Evolutionary conservation across 2,888 invertebrate species (phyloP).

Genomic region (Osmoderma eremita): DNA sequence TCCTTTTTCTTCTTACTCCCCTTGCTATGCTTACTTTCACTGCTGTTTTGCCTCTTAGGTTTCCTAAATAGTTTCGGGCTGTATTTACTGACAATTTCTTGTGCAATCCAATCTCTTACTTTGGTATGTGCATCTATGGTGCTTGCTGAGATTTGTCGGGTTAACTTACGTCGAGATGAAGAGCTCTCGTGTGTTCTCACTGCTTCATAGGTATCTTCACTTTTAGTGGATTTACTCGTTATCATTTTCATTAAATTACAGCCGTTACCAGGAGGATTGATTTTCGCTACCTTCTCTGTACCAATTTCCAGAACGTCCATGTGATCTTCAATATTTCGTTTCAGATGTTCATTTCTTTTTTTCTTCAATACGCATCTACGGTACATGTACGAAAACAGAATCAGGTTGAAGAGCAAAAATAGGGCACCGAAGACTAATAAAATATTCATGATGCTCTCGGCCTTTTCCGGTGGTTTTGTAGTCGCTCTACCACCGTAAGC

Average conservation of each 20-base stretch:
- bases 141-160: conserved; percentile 79
- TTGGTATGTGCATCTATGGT: conserved; percentile 88
- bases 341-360: conserved; percentile 65
- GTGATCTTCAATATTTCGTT: conserved; percentile 56
- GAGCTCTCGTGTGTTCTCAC: conserved; percentile 66
- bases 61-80: conserved; percentile 74
- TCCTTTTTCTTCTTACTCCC: conserved; percentile 55
- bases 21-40: conserved; percentile 58
- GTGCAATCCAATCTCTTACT: conserved; percentile 87
- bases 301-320: conserved; percentile 51
- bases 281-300: conserved; percentile 58
- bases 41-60: conserved; percentile 51
- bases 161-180: conserved; percentile 72
- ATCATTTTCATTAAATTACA: conserved; percentile 71
- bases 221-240: conserved; percentile 62
- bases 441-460: conserved; percentile 69
- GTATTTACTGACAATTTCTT: conserved; percentile 78
- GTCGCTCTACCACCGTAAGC: neutral
- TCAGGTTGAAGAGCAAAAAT: conserved; percentile 78
- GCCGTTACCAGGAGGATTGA: conserved; percentile 66
- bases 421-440: conserved; percentile 74
- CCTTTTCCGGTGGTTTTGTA: conserved; percentile 10
- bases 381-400: conserved; percentile 75
- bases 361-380: conserved; percentile 71
- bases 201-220: conserved; percentile 66